phyloP scores from a whole-genome alignment of 2,113 vertebrate genomes.

The Cairina moschata region DNA sequence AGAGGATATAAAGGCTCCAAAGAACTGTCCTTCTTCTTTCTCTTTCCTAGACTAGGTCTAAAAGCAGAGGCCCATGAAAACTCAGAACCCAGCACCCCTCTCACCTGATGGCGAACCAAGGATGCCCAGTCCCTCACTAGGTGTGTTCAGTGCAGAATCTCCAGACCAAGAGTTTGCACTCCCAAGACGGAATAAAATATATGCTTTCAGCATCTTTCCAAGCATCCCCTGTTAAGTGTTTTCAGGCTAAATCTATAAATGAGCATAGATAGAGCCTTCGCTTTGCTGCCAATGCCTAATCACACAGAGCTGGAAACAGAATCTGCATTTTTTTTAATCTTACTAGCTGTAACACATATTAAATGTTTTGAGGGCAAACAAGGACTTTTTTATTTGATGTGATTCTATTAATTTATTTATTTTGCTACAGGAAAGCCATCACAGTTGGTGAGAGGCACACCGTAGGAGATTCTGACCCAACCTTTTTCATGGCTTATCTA shows the following conservation, averaged over 20 bases:
- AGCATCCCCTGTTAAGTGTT: not conserved
- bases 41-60: slow-evolving; percentile 7
- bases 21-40: slow-evolving; percentile 28
- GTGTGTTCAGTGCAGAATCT: not conserved
- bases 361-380: not conserved
- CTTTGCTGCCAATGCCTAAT: not conserved
- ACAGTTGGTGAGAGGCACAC: not conserved
- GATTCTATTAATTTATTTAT: too few relatives aligned
- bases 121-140: not conserved
- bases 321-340: not conserved
- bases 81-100: not conserved
- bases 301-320: not conserved
- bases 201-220: not conserved
- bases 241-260: not conserved
- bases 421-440: not conserved
- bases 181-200: not conserved
- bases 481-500: not conserved
- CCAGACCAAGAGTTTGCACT: not conserved
- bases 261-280: not conserved
- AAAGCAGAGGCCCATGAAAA: slow-evolving; percentile 27
- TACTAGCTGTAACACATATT: not conserved
- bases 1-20: slow-evolving; percentile 27
- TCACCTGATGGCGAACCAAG: not conserved
- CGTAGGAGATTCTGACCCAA: not conserved
- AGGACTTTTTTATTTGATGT: not conserved